Conservation (phyloP, 2,888 invertebrate species). For the Papilio elwesi region DNA sequence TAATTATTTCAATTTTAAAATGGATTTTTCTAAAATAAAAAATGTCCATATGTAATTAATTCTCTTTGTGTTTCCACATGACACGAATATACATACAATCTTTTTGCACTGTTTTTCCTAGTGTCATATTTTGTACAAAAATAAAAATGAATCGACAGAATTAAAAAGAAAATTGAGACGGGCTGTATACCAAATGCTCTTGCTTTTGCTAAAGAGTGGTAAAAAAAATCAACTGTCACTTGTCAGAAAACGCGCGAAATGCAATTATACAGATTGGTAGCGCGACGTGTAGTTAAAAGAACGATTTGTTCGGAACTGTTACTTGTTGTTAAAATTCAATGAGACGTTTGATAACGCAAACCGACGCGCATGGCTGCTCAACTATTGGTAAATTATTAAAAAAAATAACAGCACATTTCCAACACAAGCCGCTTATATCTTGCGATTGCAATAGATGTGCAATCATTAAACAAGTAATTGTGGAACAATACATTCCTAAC, state of each 20-base stretch:
- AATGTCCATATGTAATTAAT: background rate
- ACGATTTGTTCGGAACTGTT: constrained; percentile 42
- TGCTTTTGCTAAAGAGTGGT: background rate
- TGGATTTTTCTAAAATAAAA: too few species aligned
- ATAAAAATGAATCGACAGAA: constrained; percentile 8
- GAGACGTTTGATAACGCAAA: constrained; percentile 54
- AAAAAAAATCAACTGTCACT: constrained; percentile 22
- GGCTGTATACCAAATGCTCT: background rate
- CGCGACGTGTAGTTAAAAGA: constrained; percentile 41
- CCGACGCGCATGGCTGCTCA: constrained; percentile 52
- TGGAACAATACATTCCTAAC: background rate
- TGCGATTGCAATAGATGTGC: background rate
- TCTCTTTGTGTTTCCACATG: background rate
- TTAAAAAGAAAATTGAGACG: background rate
- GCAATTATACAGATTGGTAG: background rate
- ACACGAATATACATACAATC: background rate
- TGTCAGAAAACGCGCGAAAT: constrained; percentile 17
- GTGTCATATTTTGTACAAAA: background rate
- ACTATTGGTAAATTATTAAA: constrained; percentile 49
- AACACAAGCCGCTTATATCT: background rate
- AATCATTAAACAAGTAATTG: background rate
- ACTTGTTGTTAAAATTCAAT: constrained; percentile 27
- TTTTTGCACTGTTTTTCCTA: background rate
- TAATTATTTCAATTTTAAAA: too few species aligned
- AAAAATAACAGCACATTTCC: constrained; percentile 1